Evolutionary conservation across 2,888 invertebrate genomes (phyloP).

Genomic region (Drosophila leonis): DNA sequence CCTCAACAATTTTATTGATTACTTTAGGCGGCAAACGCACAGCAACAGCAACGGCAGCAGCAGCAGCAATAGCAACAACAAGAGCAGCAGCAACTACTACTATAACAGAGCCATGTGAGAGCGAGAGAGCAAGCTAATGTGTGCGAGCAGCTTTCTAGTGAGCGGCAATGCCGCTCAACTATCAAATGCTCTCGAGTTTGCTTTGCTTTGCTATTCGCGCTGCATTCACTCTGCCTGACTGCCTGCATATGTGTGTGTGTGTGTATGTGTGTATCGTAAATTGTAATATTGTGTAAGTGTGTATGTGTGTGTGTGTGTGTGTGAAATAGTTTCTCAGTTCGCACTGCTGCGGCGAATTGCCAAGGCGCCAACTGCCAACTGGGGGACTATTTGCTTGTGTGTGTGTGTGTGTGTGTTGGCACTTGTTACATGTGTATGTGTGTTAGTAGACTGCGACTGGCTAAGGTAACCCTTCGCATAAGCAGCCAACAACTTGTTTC

Average conservation of each 20-base stretch:
- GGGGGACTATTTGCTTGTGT: slow-evolving; percentile 28
- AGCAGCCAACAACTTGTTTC: slow-evolving; percentile 73
- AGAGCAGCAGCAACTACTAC: slow-evolving; percentile 20
- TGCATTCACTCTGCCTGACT: slow-evolving; percentile 37
- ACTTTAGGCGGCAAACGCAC: slow-evolving; percentile 79
- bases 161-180: slow-evolving; percentile 49
- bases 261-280: slow-evolving; percentile 41
- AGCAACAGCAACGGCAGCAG: slow-evolving; percentile 37
- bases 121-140: slow-evolving; percentile 52
- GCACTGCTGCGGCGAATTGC: slow-evolving; percentile 57
- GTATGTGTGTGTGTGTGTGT: slow-evolving; percentile 24
- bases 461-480: slow-evolving; percentile 58
- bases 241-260: slow-evolving; percentile 28
- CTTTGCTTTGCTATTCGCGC: slow-evolving; percentile 44
- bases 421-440: slow-evolving; percentile 51
- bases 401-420: slow-evolving; percentile 31
- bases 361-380: slow-evolving; percentile 67
- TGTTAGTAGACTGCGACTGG: slow-evolving; percentile 29
- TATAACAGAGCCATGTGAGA: slow-evolving; percentile 52
- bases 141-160: slow-evolving; percentile 50
- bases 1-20: slow-evolving; percentile 86
- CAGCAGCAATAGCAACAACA: slow-evolving; percentile 23
- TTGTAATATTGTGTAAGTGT: slow-evolving; percentile 43
- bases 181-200: slow-evolving; percentile 51
- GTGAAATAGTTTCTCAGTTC: slow-evolving; percentile 74